Conservation (phyloP, 2,113 vertebrate genomes). For the Polypterus bichir region DNA sequence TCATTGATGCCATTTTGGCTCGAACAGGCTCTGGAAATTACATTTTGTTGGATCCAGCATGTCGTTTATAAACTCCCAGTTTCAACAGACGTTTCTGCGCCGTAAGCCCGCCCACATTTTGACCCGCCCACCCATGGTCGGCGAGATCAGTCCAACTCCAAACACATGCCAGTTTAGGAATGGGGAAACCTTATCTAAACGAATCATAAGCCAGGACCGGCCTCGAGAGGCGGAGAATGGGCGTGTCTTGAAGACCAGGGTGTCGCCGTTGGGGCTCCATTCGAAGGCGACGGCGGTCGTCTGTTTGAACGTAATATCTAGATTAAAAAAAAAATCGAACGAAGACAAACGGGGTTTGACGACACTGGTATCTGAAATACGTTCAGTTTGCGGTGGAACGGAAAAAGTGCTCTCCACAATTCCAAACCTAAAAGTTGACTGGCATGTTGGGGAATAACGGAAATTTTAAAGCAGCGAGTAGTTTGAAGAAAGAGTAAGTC, state of each 20-base stretch:
- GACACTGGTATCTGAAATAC: no score
- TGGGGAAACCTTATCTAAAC: conserved; percentile 12
- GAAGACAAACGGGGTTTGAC: no score
- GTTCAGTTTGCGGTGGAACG: no score
- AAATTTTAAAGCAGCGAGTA: conserved; percentile 51
- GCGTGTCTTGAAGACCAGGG: conserved; percentile 34
- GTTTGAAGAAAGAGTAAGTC: conserved; percentile 58
- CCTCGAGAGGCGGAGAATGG: conserved; percentile 34
- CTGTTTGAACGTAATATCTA: conserved; percentile 34
- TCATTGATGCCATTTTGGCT: no score
- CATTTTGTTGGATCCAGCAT: no score
- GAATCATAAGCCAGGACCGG: conserved; percentile 19
- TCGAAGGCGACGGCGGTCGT: conserved; percentile 65
- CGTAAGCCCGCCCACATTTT: no score
- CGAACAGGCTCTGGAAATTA: no score
- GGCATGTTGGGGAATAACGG: conserved; percentile 48
- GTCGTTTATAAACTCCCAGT: no score
- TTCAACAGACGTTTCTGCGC: no score
- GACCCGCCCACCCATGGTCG: no score
- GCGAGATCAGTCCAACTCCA: conserved; percentile 19
- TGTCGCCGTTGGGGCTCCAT: conserved; percentile 55
- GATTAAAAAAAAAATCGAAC: conserved; percentile 12
- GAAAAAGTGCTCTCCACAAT: conserved; percentile 6
- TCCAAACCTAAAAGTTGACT: conserved; percentile 24
- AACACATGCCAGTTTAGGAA: conserved; percentile 2